Evolutionary conservation across 2,888 invertebrate species (phyloP), one percentile per base, ranked within the genome.

Genomic region (Drosophila melanocephala): DNA sequence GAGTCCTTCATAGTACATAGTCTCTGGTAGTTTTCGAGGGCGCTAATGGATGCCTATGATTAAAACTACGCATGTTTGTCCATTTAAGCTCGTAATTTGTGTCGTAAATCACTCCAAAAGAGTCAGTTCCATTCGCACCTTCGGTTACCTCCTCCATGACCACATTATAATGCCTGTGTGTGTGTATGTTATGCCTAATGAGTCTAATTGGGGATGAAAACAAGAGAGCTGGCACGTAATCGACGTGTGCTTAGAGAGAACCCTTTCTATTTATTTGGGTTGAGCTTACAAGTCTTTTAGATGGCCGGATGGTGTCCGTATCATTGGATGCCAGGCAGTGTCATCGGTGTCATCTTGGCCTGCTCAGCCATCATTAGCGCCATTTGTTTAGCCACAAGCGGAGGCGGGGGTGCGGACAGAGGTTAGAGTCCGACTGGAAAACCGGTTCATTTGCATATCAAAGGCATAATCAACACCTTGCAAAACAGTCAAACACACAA

Each of bases 381-480:
- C 86, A 83, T 86, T 87, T 81, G 86, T 81, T 77, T 2, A 16
- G 47, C 47, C 47, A 47, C 47, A 47, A 47, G 47, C 47, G 0
- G 16, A 1, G 22, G 16, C 9, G 26, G 26, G 26, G 16, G 2
- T 5, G 26, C 12, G 32, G 19, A 37, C 28, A 32, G 59, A 35
- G 53, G 59, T 62, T 14, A 59, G 35, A 61, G 61, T 42, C 55
- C 59, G 56, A 47, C 64, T 67, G 80, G 87, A 75, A 79, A 86
- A 87, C 86, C 86, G 74, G 87, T 87, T 87, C 81, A 90, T 90
- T 90, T 90, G 89, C 89, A 90, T 90, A 90, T 90, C 89, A 90
- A 90, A 90, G 86, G 83, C 86, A 87, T 88, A 90, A 90, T 90
- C 89, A 90, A 86, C 89, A 90, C 89, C 87, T 89, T 81, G 65